Evolutionary conservation across 2,113 vertebrate species (phyloP).

Genomic region (Sebastes schlegelii): DNA sequence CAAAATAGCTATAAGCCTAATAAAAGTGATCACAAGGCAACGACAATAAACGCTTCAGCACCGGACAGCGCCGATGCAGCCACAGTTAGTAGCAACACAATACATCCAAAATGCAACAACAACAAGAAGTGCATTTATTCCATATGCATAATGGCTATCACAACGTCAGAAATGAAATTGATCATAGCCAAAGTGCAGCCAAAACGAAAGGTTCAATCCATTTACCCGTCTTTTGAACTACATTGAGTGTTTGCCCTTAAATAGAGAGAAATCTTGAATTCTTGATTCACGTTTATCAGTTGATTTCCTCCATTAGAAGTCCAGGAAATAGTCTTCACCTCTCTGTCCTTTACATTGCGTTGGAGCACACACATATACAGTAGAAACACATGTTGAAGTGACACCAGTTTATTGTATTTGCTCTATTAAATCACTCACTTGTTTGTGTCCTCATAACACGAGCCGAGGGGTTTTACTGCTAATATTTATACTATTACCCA

Average conservation of each 20-base stretch:
- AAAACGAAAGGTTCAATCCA: not conserved
- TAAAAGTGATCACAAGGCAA: not conserved
- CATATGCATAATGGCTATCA: no score
- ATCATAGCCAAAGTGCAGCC: not conserved
- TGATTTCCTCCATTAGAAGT: not conserved
- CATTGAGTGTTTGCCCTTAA: no score
- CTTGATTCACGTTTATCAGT: not conserved
- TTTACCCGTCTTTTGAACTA: not conserved
- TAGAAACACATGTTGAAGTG: not conserved
- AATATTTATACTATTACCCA: slow-evolving; percentile 63
- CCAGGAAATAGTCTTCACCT: not conserved
- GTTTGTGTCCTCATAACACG: slow-evolving; percentile 52
- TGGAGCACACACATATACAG: not conserved
- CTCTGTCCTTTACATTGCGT: not conserved
- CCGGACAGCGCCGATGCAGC: not conserved
- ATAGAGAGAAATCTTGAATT: not conserved
- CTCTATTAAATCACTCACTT: slow-evolving; percentile 58
- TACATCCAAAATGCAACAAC: no score
- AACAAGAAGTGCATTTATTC: no score
- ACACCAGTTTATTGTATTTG: slow-evolving; percentile 38
- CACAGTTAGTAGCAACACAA: no score
- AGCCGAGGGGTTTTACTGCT: slow-evolving; percentile 53
- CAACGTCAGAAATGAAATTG: not conserved
- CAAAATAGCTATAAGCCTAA: not conserved
- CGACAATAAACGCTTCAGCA: not conserved